A percentile compares a stretch with the other conserved stretches of the same genome.
Evolutionary conservation across 1,140 invertebrate species (phyloP).

Genomic region (Leptestheria dahalacensis): DNA sequence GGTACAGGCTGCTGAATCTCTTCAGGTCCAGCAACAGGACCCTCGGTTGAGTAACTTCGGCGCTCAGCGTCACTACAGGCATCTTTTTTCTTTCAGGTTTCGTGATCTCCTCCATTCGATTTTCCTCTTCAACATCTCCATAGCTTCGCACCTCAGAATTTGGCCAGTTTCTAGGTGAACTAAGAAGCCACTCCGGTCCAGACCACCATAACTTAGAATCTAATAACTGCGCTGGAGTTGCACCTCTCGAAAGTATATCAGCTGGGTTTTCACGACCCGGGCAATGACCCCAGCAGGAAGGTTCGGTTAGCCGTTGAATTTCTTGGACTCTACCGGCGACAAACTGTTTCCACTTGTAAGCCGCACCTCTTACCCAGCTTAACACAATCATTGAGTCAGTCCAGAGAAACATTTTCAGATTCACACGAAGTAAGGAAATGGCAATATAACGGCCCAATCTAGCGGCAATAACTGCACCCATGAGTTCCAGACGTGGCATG

Average conservation of each 20-base stretch:
- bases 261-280: slow-evolving; percentile 22
- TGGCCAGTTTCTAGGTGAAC: neutral
- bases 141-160: neutral
- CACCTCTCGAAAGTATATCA: slow-evolving; percentile 20
- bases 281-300: slow-evolving; percentile 20
- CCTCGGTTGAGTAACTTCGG: neutral
- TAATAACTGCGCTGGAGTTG: neutral
- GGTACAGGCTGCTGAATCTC: neutral
- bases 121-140: neutral
- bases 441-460: slow-evolving; percentile 3
- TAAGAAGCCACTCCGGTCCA: slow-evolving; percentile 14
- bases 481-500: slow-evolving; percentile 6
- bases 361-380: slow-evolving; percentile 24
- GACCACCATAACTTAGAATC: slow-evolving; percentile 8
- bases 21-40: neutral
- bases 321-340: slow-evolving; percentile 28
- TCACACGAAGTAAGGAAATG: neutral
- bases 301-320: slow-evolving; percentile 23
- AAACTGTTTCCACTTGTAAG: slow-evolving; percentile 27
- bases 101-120: neutral
- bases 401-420: slow-evolving; percentile 21
- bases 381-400: slow-evolving; percentile 27
- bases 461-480: slow-evolving; percentile 11
- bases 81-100: neutral
- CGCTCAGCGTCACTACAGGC: neutral